phyloP scores from a whole-genome alignment of 1,140 invertebrate genomes.

The Tetramorium simillimum region DNA sequence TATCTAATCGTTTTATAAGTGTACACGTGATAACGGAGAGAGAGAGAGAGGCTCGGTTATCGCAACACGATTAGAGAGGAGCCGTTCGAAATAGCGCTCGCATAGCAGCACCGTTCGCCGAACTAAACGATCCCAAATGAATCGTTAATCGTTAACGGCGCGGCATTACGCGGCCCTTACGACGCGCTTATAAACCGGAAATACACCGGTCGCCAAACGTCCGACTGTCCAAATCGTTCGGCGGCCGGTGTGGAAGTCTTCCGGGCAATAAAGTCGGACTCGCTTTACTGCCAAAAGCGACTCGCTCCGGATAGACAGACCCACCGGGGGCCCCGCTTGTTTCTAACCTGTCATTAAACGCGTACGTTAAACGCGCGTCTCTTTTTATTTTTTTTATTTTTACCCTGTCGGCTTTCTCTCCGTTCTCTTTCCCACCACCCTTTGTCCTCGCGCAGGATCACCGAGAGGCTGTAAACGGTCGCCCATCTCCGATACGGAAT shows the following conservation, averaged over 20 bases:
- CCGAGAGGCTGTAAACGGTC: constrained; percentile 70
- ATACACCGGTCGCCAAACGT: constrained; percentile 79
- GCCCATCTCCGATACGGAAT: constrained; percentile 71
- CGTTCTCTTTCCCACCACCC: background rate
- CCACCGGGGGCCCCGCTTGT: constrained; percentile 60
- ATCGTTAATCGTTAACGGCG: constrained; percentile 85
- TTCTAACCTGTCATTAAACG: constrained; percentile 74
- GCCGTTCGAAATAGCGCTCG: constrained; percentile 53
- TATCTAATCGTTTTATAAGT: constrained; percentile 28
- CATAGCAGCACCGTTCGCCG: constrained; percentile 43
- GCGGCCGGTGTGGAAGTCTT: constrained; percentile 69
- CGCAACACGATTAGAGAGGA: constrained; percentile 34
- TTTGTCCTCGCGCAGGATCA: constrained; percentile 61
- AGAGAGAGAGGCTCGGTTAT: constrained; percentile 52
- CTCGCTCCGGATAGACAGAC: constrained; percentile 54
- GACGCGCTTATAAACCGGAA: constrained; percentile 84
- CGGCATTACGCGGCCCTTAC: constrained; percentile 77
- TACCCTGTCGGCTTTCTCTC: constrained; percentile 2
- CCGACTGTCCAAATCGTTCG: constrained; percentile 80
- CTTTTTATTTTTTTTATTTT: constrained; percentile 67
- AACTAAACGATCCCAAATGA: constrained; percentile 84
- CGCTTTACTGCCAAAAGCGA: constrained; percentile 79
- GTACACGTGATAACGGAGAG: constrained; percentile 16
- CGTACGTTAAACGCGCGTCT: constrained; percentile 75
- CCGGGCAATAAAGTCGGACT: constrained; percentile 81